phyloP scores from a whole-genome alignment of 2,113 vertebrate genomes.

The Glaucidium brasilianum region DNA sequence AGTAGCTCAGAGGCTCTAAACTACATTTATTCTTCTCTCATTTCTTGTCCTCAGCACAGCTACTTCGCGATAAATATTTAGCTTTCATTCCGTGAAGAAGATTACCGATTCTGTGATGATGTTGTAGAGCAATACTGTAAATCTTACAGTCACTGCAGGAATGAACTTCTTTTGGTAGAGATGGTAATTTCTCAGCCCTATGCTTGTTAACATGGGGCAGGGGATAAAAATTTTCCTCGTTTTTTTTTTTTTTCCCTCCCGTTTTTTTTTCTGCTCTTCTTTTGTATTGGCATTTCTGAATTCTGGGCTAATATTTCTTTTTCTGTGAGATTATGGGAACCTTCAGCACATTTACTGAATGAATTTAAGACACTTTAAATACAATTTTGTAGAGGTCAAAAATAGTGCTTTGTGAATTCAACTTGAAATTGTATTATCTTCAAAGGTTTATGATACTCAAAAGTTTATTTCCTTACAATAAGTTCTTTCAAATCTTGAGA shows the following conservation, averaged over 20 bases:
- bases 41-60: background rate
- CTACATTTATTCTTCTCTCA: background rate
- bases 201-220: background rate
- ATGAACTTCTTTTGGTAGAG: conserved; percentile 6
- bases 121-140: background rate
- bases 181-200: background rate
- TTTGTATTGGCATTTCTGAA: background rate
- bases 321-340: background rate
- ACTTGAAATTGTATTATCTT: background rate
- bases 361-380: background rate
- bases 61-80: conserved; percentile 19
- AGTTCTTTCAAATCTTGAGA: background rate
- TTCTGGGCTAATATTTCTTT: background rate
- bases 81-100: conserved; percentile 30
- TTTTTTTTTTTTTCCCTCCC: fast-evolving
- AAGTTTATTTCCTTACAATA: background rate
- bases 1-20: background rate
- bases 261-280: background rate
- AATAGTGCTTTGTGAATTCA: conserved; percentile 1
- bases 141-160: conserved; percentile 4
- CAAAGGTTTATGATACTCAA: background rate
- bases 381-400: background rate
- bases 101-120: background rate
- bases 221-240: background rate
- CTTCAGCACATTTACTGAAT: conserved; percentile 2